Evolutionary conservation across 1,140 invertebrate genomes (phyloP).

Genomic region (Drosophila miranda): DNA sequence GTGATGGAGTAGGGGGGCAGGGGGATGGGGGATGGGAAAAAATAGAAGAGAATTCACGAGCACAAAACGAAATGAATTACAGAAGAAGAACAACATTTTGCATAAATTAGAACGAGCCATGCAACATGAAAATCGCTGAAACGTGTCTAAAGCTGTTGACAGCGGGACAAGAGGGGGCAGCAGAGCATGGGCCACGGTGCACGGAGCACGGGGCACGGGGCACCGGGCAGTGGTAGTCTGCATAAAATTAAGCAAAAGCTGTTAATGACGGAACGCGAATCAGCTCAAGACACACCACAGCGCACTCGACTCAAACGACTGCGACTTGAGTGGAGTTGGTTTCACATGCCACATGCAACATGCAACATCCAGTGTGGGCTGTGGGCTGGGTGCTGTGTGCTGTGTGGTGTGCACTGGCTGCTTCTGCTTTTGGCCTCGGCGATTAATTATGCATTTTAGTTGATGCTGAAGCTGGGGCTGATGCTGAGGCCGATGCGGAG

Average conservation of each 20-base stretch:
- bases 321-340: conserved; percentile 34
- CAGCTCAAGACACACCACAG: conserved; percentile 26
- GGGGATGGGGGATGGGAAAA: background rate
- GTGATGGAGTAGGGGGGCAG: background rate
- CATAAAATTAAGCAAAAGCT: conserved; percentile 76
- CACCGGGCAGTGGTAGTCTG: conserved; percentile 18
- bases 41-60: background rate
- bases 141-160: conserved; percentile 68
- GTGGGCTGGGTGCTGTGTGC: conserved; percentile 13
- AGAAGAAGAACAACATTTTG: conserved; percentile 71
- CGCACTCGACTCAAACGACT: conserved; percentile 45
- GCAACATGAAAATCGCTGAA: conserved; percentile 75
- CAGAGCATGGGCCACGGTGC: background rate
- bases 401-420: conserved; percentile 19
- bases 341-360: conserved; percentile 44
- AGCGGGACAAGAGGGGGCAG: conserved; percentile 24
- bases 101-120: conserved; percentile 73
- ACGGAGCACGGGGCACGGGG: background rate
- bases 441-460: conserved; percentile 79
- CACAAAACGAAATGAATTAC: conserved; percentile 49
- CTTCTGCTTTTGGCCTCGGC: conserved; percentile 24
- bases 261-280: conserved; percentile 65
- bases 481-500: conserved; percentile 1
- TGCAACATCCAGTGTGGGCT: conserved; percentile 46
- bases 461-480: conserved; percentile 42